phyloP scores from a whole-genome alignment of 2,888 invertebrate species.

The Galerucella pusilla region DNA sequence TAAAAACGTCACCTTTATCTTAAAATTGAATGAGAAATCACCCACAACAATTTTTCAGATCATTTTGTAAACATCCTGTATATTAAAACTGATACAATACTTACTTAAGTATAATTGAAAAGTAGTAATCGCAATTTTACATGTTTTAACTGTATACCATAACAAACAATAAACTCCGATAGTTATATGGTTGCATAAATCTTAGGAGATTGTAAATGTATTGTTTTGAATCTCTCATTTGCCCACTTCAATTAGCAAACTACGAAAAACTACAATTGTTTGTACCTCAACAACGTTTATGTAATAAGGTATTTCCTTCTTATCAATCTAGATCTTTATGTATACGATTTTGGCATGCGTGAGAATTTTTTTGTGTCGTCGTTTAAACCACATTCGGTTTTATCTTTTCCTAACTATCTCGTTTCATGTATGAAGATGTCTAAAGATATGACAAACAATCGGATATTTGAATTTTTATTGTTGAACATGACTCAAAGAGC shows the following conservation, averaged over 20 bases:
- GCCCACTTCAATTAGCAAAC: conserved; percentile 1
- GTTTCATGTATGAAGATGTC: conserved; percentile 28
- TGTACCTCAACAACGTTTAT: conserved; percentile 47
- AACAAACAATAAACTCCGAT: too few species aligned
- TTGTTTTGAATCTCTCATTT: neutral
- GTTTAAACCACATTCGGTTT: conserved; percentile 23
- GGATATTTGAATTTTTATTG: conserved; percentile 17
- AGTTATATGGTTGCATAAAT: too few species aligned
- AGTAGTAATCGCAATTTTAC: too few species aligned
- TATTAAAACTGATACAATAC: too few species aligned
- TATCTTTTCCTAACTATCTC: conserved; percentile 14
- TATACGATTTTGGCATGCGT: conserved; percentile 53
- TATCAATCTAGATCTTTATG: conserved; percentile 54
- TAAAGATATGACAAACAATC: conserved; percentile 26
- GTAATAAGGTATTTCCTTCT: conserved; percentile 54
- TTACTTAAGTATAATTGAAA: too few species aligned
- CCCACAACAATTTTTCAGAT: too few species aligned
- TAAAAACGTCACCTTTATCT: too few species aligned
- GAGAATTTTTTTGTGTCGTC: conserved; percentile 46
- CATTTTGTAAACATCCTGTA: too few species aligned
- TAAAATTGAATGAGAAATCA: too few species aligned
- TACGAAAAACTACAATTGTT: neutral
- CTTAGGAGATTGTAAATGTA: neutral
- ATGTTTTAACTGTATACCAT: too few species aligned
- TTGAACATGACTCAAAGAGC: conserved; percentile 26